Evolutionary conservation across 1,140 invertebrate species (phyloP).

Genomic region (Alviniconcha marisindica): DNA sequence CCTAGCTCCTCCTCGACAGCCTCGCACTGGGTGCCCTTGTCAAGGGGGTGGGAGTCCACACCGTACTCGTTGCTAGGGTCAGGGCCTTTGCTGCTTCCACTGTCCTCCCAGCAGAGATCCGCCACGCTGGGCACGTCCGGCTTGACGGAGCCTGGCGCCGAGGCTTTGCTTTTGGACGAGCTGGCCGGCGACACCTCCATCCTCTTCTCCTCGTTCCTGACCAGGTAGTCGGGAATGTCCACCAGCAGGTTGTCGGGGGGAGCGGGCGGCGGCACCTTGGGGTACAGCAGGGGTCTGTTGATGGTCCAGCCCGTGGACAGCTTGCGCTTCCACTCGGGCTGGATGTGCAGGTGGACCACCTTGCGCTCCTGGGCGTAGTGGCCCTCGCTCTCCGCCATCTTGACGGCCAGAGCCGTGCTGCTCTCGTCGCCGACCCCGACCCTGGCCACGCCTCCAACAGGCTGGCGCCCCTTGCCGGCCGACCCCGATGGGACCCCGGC

Average conservation of each 20-base stretch:
- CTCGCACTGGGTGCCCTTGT: background rate
- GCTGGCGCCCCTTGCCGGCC: background rate
- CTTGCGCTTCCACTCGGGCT: conserved; percentile 30
- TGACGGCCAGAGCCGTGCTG: conserved; percentile 3
- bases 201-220: conserved; percentile 1
- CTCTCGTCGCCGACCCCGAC: conserved; percentile 1
- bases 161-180: background rate
- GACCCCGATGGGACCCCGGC: background rate
- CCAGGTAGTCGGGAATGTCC: conserved; percentile 9
- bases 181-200: background rate
- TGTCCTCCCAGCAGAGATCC: background rate
- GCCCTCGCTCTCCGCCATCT: background rate
- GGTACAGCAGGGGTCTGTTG: conserved; percentile 34
- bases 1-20: no score
- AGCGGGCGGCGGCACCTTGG: background rate
- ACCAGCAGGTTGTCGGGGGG: conserved; percentile 12
- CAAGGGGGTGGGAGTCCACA: background rate
- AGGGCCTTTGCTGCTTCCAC: background rate
- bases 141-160: background rate
- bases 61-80: background rate
- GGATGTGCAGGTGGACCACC: conserved; percentile 19
- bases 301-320: conserved; percentile 33
- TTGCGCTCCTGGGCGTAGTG: conserved; percentile 11
- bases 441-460: background rate
- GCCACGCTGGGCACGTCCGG: background rate